Percentiles rank a stretch among this genome's conserved stretches.
Evolutionary conservation across 2,113 vertebrate species (phyloP).

Genomic region (Myotis brandtii): DNA sequence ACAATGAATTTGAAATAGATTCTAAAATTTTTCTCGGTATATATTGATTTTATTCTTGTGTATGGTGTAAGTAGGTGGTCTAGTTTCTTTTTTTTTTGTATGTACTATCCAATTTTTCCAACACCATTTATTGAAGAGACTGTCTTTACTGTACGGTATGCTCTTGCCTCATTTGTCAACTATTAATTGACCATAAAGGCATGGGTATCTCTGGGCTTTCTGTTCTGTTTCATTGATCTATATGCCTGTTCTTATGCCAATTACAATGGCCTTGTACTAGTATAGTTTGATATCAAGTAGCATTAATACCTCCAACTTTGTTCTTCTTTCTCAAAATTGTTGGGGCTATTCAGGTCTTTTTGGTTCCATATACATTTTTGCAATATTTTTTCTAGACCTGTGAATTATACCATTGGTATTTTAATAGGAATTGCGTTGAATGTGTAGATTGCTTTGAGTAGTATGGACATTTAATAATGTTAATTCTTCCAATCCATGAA

Average conservation of each 20-base stretch:
- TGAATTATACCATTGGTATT: background rate
- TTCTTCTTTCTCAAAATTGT: background rate
- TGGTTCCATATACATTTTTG: background rate
- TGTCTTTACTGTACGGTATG: background rate
- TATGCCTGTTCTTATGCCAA: background rate
- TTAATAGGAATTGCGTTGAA: too few species aligned
- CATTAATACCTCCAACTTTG: background rate
- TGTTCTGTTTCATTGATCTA: background rate
- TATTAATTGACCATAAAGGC: background rate
- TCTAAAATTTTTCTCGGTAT: background rate
- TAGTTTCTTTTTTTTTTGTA: background rate
- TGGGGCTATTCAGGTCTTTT: background rate
- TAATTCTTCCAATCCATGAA: too few species aligned
- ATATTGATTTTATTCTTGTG: background rate
- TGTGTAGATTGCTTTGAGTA: too few species aligned
- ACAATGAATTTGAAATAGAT: background rate
- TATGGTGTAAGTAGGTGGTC: background rate
- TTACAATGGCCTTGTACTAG: background rate
- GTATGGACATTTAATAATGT: too few species aligned
- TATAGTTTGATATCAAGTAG: background rate
- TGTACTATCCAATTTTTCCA: background rate
- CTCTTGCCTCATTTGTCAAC: background rate
- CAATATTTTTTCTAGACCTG: background rate
- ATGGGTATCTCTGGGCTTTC: background rate
- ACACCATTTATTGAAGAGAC: background rate